Base-by-base conservation (phyloP, 2,888 invertebrate genomes). In the Oegoconia quadripuncta region DNA sequence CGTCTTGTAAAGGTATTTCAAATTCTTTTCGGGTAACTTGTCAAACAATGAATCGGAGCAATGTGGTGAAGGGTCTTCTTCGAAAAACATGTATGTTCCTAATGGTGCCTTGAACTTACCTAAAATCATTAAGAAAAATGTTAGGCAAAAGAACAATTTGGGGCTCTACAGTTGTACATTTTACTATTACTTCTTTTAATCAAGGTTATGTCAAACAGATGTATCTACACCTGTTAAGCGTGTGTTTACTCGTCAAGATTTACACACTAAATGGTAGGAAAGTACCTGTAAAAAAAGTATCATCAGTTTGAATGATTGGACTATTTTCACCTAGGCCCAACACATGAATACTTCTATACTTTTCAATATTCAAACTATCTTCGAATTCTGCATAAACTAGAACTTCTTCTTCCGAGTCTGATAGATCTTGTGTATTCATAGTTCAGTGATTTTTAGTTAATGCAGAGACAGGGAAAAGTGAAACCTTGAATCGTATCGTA, bases 51-150 rank as follows among this genome's bases (percentile, higher is more conserved):
- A 79, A 65, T 91, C 90, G 5, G 56, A 52, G 13, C 71, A 56
- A 27, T 69, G 55, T 33, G 86, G 78, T 25, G 88, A 71, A 18
- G 87, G 74, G 44, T 91, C 89, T 55, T 91, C 90, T 63, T 92
- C 90, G 64, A 95, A 94, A 64, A 94, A 93, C 65, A 95, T 79
- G 50, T 91, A 91, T 11, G 94, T 94, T 13, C 94, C 95, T 42
- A 92, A 67, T 6, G 91, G 86, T 62, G 91, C 89, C 59, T 91
- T 91, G 71, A 91, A 93, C 34, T 88, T 89, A 12, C 94, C 95
- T 91, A 67, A 56, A 73, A 84, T 13, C 23, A 38, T 20, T 12
- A 36, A 35, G 11, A 23, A n/a, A 9, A 12, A 17, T 22, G 17
- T 8, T n/a, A 25, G 25, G n/a, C n/a, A 25, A 25, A 3, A 3